Evolutionary conservation across 2,113 vertebrate genomes (phyloP).

Genomic region (Hippocampus guttulatus): DNA sequence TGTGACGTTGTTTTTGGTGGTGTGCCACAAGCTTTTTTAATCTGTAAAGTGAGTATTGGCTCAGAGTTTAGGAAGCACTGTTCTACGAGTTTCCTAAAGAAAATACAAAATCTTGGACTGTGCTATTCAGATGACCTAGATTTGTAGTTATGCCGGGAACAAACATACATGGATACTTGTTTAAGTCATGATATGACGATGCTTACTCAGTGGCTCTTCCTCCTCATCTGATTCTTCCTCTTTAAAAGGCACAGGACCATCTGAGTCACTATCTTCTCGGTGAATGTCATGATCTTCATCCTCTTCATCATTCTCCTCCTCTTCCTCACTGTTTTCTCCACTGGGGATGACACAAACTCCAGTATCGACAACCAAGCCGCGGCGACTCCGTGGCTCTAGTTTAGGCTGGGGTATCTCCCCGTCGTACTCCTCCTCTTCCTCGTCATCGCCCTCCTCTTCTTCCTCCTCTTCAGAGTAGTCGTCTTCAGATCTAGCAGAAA

Average conservation of each 20-base stretch:
- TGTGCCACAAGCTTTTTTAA: too few relatives aligned
- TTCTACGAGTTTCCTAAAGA: too few relatives aligned
- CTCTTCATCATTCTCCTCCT: conserved; percentile 68
- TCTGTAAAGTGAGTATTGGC: too few relatives aligned
- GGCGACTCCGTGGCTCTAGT: conserved; percentile 71
- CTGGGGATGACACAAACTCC: conserved; percentile 79
- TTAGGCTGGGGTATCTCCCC: conserved; percentile 73
- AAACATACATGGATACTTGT: background rate
- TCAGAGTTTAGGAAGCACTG: too few relatives aligned
- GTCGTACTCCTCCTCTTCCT: conserved; percentile 83
- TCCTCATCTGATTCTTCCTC: conserved; percentile 87
- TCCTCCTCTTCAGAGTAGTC: conserved; percentile 88
- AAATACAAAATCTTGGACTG: too few relatives aligned
- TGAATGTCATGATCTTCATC: conserved; percentile 72
- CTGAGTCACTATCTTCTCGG: conserved; percentile 88
- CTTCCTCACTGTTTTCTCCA: conserved; percentile 79
- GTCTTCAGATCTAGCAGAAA: conserved; percentile 83
- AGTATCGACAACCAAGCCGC: conserved; percentile 76
- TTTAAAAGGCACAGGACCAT: conserved; percentile 87
- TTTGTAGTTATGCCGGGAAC: background rate
- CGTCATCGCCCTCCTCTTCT: conserved; percentile 82
- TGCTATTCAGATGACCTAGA: too few relatives aligned
- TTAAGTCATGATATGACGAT: background rate
- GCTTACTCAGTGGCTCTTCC: conserved; percentile 75
- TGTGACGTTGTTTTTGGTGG: too few relatives aligned